A percentile compares a stretch with the other conserved stretches of the same genome.
Conservation (phyloP, 2,888 invertebrate genomes). For the Dorcus hopei region DNA sequence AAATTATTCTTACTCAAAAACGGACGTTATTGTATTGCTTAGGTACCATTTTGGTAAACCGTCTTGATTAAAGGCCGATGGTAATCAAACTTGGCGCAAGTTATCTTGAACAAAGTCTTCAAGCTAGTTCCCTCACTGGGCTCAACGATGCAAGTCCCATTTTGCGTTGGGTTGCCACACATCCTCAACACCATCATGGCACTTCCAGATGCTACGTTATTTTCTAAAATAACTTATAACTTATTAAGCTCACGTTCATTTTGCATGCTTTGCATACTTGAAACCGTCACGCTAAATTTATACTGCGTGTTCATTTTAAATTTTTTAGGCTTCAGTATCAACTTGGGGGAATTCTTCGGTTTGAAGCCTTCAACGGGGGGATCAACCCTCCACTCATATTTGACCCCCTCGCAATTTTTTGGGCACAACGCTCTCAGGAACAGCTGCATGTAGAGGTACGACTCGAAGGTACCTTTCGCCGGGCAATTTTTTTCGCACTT, state of each 20-base stretch:
- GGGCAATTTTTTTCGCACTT: slow-evolving; percentile 13
- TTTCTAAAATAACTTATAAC: background rate
- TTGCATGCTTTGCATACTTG: background rate
- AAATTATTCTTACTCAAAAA: too few relatives aligned
- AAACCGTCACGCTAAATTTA: background rate
- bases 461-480: background rate
- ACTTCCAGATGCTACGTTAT: background rate
- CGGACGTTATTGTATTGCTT: too few relatives aligned
- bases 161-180: background rate
- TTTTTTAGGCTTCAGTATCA: background rate
- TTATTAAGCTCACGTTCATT: background rate
- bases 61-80: background rate
- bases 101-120: background rate
- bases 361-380: background rate
- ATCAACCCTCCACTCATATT: slow-evolving; percentile 1
- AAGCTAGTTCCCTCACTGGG: slow-evolving; percentile 1
- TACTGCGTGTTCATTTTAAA: background rate
- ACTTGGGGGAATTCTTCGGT: background rate
- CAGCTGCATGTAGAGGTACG: background rate
- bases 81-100: background rate
- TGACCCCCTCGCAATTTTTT: background rate
- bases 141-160: background rate
- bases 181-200: background rate
- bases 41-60: background rate
- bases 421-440: background rate